These are phyloP conservation scores for Drosophila orena DNA, from an alignment of 1,140 invertebrate species.

Conservation along the genomic window DNA sequence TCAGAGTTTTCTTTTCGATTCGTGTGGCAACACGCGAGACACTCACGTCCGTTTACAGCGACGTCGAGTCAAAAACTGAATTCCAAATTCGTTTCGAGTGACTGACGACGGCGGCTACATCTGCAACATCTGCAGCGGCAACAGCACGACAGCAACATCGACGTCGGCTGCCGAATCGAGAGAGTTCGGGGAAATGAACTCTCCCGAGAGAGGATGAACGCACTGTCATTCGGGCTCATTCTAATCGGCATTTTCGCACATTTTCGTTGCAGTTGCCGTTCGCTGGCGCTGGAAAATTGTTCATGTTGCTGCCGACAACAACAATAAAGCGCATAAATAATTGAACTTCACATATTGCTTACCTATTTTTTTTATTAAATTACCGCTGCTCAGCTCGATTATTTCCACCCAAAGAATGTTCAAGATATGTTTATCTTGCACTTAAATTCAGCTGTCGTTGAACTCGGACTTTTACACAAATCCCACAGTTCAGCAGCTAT, in stretches of 20 bases:
- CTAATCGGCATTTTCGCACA: slow-evolving; percentile 23
- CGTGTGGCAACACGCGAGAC: slow-evolving; percentile 50
- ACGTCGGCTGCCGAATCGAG: slow-evolving; percentile 9
- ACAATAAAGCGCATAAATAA: neutral
- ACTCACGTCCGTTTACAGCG: slow-evolving; percentile 65
- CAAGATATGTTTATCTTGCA: slow-evolving; percentile 10
- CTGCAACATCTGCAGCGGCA: slow-evolving; percentile 20
- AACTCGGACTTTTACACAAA: slow-evolving; percentile 2
- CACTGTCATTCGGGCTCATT: slow-evolving; percentile 1
- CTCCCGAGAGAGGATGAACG: slow-evolving; percentile 11
- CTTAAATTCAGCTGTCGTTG: neutral
- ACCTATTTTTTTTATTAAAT: neutral
- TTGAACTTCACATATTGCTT: neutral
- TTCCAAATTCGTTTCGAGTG: slow-evolving; percentile 46
- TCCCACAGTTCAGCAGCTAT: too few species aligned
- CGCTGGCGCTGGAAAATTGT: slow-evolving; percentile 18
- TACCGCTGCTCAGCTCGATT: neutral
- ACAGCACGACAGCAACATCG: slow-evolving; percentile 16
- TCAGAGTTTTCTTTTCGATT: slow-evolving; percentile 35
- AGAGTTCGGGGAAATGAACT: slow-evolving; percentile 26
- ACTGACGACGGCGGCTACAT: slow-evolving; percentile 8
- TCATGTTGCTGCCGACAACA: slow-evolving; percentile 5
- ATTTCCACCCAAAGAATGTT: slow-evolving; percentile 12
- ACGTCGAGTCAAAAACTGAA: slow-evolving; percentile 75
- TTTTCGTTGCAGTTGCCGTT: slow-evolving; percentile 23